Conservation (phyloP, 2,113 vertebrate species). For the Mionectes macconnelli region DNA sequence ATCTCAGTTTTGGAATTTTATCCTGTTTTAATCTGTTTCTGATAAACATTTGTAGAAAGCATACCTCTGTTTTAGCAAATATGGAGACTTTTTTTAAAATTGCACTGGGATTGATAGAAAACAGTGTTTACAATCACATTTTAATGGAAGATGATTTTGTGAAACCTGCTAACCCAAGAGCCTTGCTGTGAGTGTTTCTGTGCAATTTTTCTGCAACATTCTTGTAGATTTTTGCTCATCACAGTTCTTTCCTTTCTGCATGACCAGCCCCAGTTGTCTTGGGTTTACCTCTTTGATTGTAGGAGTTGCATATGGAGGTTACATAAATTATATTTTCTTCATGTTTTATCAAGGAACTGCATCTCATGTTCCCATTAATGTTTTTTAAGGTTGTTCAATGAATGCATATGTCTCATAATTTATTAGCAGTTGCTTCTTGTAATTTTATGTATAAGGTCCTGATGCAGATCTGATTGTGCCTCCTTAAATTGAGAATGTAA, state of each 20-base stretch:
- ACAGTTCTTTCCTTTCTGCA: background rate
- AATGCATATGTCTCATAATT: background rate
- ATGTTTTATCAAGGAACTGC: background rate
- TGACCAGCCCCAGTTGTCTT: background rate
- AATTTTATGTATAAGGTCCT: background rate
- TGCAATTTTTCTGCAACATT: background rate
- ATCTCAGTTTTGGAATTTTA: background rate
- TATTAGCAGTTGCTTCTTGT: background rate
- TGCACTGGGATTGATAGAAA: background rate
- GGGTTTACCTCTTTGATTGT: background rate
- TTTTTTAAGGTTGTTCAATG: background rate
- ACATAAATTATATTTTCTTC: background rate
- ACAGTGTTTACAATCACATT: background rate
- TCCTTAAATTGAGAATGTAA: background rate
- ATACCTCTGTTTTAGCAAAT: background rate
- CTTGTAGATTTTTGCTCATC: background rate
- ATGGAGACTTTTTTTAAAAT: background rate
- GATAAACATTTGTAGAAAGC: background rate
- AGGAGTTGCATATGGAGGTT: background rate
- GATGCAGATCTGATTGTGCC: background rate
- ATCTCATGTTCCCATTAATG: background rate
- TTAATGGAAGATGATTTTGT: background rate
- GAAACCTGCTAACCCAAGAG: background rate
- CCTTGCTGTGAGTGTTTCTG: background rate
- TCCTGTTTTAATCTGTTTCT: background rate